phyloP scores from a whole-genome alignment of 2,888 invertebrate genomes.

The Polietes domitor region DNA sequence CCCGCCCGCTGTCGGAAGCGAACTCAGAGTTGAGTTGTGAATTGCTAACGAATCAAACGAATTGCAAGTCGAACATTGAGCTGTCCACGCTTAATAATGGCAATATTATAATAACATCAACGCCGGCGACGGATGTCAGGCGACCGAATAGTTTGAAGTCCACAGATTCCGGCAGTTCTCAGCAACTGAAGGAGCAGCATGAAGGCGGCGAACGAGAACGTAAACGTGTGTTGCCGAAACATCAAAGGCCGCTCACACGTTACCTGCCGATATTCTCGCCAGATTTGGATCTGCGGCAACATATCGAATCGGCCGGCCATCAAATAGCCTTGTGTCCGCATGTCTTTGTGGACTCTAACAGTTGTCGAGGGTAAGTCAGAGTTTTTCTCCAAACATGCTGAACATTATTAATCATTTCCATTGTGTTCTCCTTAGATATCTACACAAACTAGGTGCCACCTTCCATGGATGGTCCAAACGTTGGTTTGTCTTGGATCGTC shows the following conservation, averaged over 20 bases:
- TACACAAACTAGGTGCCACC: constrained; percentile 95
- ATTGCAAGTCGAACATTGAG: constrained; percentile 72
- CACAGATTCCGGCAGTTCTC: constrained; percentile 75
- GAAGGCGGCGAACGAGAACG: constrained; percentile 72
- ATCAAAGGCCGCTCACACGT: constrained; percentile 94
- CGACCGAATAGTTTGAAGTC: constrained; percentile 76
- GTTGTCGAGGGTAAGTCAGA: constrained; percentile 86
- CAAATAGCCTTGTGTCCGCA: constrained; percentile 94
- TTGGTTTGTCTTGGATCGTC: constrained; percentile 98
- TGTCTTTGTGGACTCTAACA: constrained; percentile 89
- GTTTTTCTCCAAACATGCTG: constrained; percentile 4
- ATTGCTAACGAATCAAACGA: constrained; percentile 70
- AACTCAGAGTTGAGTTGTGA: constrained; percentile 78
- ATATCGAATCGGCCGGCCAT: constrained; percentile 97
- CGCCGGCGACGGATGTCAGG: constrained; percentile 63
- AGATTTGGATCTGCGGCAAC: constrained; percentile 92
- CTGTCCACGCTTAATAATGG: constrained; percentile 65
- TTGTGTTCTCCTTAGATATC: constrained; percentile 83
- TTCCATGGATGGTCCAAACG: constrained; percentile 96
- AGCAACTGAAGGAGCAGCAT: constrained; percentile 46
- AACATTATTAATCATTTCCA: constrained; percentile 12
- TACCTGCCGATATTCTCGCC: constrained; percentile 95
- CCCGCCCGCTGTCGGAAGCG: constrained; percentile 79
- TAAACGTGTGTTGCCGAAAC: constrained; percentile 79
- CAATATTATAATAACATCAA: not conserved